Evolutionary conservation across 2,797 vertebrate genomes (phyloP), one percentile per base, ranked within the genome.

Genomic region (Sebastes steindachneri): DNA sequence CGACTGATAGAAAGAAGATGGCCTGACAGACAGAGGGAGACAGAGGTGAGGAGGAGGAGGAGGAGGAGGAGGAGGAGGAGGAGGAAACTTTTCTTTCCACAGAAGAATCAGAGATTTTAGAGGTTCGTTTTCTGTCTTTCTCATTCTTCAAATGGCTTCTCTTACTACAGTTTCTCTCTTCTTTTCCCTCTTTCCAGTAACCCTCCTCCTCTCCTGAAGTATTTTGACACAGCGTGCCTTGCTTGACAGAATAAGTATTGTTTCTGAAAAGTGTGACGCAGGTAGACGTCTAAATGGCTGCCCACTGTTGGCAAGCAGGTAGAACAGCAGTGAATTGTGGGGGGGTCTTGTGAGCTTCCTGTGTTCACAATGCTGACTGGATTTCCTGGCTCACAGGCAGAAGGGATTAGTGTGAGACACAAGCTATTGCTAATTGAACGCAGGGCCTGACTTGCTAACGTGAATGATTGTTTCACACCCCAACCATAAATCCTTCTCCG

Each of bases 401-500:
- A 69, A 51, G 58, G 73, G 79, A 64, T 82, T 41, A 54, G 62
- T 79, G 80, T 77, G 86, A 89, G 83, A 92, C 85, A 79, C 76
- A 33, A 84, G 86, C 85, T 75, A 53, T 75, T 73, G 80, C 85
- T 91, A 91, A 92, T 92, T 92, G 86, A 93, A 89, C 74, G n/a
- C 74, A 48, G 15, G 77, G 82, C 84, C 84, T 63, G 85, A 82
- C 84, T 82, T 15, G 62, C 80, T 68, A 90, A 86, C 80, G 53
- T 92, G 88, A 93, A 82, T 85, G 86, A 92, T 91, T 83, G 91
- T 86, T 91, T 93, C 88, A 89, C 92, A 90, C 83, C 82, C 63
- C 28, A 23, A 62, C 84, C 28, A 88, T 93, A 94, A 94, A 94
- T 93, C 90, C 86, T 82, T 85, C 80, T 81, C 63, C 0, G 9